Evolutionary conservation across 2,888 invertebrate genomes (phyloP), one percentile per base, ranked within the genome.

Genomic region (Rhagium mordax): DNA sequence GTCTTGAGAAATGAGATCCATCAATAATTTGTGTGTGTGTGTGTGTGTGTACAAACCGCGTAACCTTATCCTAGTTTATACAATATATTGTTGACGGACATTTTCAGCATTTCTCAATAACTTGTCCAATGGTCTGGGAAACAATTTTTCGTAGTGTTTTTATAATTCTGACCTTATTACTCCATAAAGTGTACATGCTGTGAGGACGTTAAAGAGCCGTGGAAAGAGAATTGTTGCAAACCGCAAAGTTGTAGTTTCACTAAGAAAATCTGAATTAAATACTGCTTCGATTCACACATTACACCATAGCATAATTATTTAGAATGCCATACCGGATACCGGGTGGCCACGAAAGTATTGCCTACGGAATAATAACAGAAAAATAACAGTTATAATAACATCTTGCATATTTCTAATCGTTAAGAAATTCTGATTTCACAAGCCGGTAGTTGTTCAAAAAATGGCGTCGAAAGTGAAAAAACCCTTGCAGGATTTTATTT

Each of bases 61-160:
- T 61, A 61, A 61, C 61, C 61, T 61, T 61, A 61, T 61, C 61
- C 61, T 61, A 61, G 61, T 61, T 61, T 61, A 21, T 47, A 47
- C 41, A 24, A 41, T 61, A 24, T 21, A 48, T 20, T 47, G 60
- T 41, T 61, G 61, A 47, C 47, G 47, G 15, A 61, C 61, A 61
- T 61, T 61, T 60, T 61, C 47, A 47, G 61, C 47, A 61, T 61
- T 61, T 61, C 61, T 61, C 61, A 61, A 61, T 61, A 47, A 61
- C 61, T 3, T 18, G 41, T 48, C 61, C 13, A 15, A 61, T n/a
- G 18, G 20, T 61, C 18, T 61, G 61, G 61, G 61, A 61, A 61
- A 61, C 48, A 21, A 61, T 21, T 61, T 60, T 60, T 47, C 24
- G 21, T 61, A 21, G n/a, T 20, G 61, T 47, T 61, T 47, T 24